Percentiles rank a stretch among this genome's conserved stretches.
Evolutionary conservation across 2,888 invertebrate species (phyloP).

Genomic region (Scaptomyza parva): DNA sequence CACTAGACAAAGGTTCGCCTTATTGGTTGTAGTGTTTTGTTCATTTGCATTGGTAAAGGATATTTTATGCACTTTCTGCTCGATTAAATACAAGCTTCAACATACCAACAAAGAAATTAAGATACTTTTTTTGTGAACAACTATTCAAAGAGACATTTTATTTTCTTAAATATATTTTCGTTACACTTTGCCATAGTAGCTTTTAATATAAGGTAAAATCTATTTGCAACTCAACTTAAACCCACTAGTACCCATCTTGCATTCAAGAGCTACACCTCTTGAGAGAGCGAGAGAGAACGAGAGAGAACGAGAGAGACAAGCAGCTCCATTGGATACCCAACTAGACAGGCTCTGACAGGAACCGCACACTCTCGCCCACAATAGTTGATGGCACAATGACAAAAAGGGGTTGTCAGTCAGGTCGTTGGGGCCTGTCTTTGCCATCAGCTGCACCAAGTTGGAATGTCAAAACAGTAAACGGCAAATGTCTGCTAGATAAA

Average conservation of each 20-base stretch:
- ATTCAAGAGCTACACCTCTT: constrained; percentile 6
- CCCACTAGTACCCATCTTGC: constrained; percentile 8
- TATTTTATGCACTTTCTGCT: not conserved
- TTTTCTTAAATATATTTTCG: too few relatives aligned
- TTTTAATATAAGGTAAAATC: not conserved
- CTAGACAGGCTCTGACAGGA: constrained; percentile 42
- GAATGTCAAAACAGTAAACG: constrained; percentile 75
- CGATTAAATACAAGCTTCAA: not conserved
- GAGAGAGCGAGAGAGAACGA: too few relatives aligned
- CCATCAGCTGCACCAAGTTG: constrained; percentile 58
- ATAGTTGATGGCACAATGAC: constrained; percentile 45
- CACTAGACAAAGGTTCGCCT: too few relatives aligned
- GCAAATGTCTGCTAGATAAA: constrained; percentile 70
- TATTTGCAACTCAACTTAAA: constrained; percentile 6
- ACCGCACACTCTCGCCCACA: constrained; percentile 42
- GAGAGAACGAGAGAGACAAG: too few relatives aligned
- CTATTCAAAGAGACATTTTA: not conserved
- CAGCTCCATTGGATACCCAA: constrained; percentile 17
- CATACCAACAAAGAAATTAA: not conserved
- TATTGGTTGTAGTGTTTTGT: not conserved
- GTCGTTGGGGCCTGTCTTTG: constrained; percentile 18
- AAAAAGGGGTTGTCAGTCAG: constrained; percentile 58
- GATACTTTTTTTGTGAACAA: not conserved
- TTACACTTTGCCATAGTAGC: constrained; percentile 13
- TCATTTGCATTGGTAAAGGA: not conserved